Conservation (phyloP, 1,140 invertebrate genomes). For the Pseudomyrmex pallidus region DNA sequence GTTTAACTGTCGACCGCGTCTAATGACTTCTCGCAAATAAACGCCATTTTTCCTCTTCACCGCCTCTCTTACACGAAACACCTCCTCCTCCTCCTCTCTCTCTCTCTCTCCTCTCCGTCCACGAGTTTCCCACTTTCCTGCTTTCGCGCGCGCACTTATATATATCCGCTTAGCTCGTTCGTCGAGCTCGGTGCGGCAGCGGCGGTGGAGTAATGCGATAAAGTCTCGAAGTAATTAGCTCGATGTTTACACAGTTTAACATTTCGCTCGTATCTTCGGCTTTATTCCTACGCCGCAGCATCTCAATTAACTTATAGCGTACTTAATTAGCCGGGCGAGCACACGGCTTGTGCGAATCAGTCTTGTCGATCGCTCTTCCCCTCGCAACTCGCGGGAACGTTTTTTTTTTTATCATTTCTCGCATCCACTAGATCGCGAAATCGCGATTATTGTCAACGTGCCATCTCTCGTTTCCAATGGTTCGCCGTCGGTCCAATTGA, state of each 20-base stretch:
- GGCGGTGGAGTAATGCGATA: conserved; percentile 61
- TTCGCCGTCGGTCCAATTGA: neutral
- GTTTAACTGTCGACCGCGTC: conserved; percentile 27
- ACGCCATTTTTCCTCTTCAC: neutral
- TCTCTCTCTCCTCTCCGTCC: conserved; percentile 7
- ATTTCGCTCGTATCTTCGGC: conserved; percentile 71
- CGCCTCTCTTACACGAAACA: conserved; percentile 18
- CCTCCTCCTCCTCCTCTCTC: conserved; percentile 31
- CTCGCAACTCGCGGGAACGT: neutral
- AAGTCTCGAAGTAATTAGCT: conserved; percentile 75
- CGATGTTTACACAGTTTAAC: conserved; percentile 75
- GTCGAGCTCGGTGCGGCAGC: neutral
- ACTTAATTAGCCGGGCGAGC: conserved; percentile 73
- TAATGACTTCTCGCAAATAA: conserved; percentile 24
- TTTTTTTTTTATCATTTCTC: conserved; percentile 20
- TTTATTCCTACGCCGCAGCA: conserved; percentile 63
- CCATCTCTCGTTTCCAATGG: neutral
- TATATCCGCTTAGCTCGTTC: conserved; percentile 1
- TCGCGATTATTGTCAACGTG: conserved; percentile 20
- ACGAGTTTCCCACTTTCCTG: conserved; percentile 9
- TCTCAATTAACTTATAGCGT: conserved; percentile 73
- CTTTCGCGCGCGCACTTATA: conserved; percentile 50
- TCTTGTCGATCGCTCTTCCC: conserved; percentile 40
- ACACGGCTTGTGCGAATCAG: conserved; percentile 54
- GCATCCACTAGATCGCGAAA: conserved; percentile 5